phyloP scores from a whole-genome alignment of 2,888 invertebrate genomes.

The Parnassius glacialis region DNA sequence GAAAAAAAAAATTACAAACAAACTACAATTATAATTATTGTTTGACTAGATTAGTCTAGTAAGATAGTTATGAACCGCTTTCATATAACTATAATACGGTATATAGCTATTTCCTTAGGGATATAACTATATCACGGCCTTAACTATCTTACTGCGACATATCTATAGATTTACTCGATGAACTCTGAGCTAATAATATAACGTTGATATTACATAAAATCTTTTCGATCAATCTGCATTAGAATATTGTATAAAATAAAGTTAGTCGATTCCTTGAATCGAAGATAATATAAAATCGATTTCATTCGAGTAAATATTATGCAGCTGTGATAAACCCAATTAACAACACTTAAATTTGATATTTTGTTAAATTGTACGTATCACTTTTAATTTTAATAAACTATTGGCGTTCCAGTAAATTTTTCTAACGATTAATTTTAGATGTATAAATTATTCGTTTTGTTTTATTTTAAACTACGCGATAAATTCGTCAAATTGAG shows the following conservation, averaged over 20 bases:
- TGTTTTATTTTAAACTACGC: slow-evolving; percentile 52
- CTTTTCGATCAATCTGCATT: not conserved
- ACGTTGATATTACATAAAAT: slow-evolving; percentile 2
- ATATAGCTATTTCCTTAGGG: too few relatives aligned
- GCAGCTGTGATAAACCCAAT: not conserved
- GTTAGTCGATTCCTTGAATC: not conserved
- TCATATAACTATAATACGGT: too few relatives aligned
- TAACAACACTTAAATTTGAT: too few relatives aligned
- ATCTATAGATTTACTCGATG: slow-evolving; percentile 7
- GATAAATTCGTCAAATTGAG: slow-evolving; percentile 73
- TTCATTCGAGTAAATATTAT: slow-evolving; percentile 3
- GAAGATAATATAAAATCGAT: not conserved
- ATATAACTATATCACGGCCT: too few relatives aligned
- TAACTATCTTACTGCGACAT: too few relatives aligned
- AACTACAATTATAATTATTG: too few relatives aligned
- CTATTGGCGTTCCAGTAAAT: slow-evolving; percentile 34
- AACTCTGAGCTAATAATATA: not conserved
- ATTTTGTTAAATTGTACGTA: too few relatives aligned
- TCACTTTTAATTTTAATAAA: too few relatives aligned
- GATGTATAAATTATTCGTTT: slow-evolving; percentile 27
- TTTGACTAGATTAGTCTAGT: too few relatives aligned
- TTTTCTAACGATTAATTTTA: slow-evolving; percentile 26
- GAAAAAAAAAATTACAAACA: too few relatives aligned
- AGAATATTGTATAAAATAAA: not conserved
- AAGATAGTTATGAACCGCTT: too few relatives aligned